These are phyloP conservation scores for Plutomurus gul DNA, from an alignment of 1,140 invertebrate genomes.

Conservation along the genomic window DNA sequence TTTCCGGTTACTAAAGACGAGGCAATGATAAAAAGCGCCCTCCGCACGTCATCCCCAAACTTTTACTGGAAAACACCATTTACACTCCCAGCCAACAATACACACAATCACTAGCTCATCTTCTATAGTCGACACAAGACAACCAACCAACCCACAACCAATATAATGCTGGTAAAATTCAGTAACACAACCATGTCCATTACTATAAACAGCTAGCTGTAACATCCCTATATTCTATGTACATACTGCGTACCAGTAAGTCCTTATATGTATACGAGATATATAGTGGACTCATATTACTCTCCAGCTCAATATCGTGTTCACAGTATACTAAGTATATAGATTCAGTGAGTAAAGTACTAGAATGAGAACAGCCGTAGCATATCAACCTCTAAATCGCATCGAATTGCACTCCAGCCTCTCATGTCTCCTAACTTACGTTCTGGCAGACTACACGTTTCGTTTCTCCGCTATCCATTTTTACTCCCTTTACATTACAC, in stretches of 20 bases:
- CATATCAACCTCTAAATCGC: constrained; percentile 23
- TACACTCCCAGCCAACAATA: not conserved
- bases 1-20: constrained; percentile 42
- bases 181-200: too few relatives aligned
- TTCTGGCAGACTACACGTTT: not conserved
- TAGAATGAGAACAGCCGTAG: not conserved
- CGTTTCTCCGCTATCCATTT: not conserved
- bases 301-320: not conserved
- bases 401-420: constrained; percentile 25
- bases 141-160: not conserved
- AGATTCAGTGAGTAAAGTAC: not conserved
- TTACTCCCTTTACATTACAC: not conserved
- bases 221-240: too few relatives aligned
- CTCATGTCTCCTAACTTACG: not conserved
- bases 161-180: too few relatives aligned
- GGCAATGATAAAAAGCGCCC: constrained; percentile 28
- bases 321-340: not conserved
- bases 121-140: not conserved
- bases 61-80: constrained; percentile 23
- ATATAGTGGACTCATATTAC: too few relatives aligned
- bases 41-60: constrained; percentile 22
- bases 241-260: too few relatives aligned
- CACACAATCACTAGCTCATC: not conserved
- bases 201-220: too few relatives aligned
- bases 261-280: too few relatives aligned